A percentile compares a stretch with the other conserved stretches of the same genome.
These are phyloP conservation scores for Ophonus ardosiacus DNA, from an alignment of 2,888 invertebrate genomes.

Conservation along the genomic window DNA sequence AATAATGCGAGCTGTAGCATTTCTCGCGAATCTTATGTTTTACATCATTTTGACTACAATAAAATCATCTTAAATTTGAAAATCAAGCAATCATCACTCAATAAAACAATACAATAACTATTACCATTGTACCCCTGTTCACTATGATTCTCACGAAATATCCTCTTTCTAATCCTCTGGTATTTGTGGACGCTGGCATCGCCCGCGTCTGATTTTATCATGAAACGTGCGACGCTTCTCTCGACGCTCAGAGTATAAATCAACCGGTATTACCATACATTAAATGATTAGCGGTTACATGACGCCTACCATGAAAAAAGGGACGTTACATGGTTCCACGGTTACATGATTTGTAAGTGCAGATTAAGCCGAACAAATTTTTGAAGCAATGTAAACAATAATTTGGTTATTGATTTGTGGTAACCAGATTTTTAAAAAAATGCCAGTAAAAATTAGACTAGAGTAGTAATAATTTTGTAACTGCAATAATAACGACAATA, in stretches of 20 bases:
- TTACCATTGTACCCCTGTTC: neutral
- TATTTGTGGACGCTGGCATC: neutral
- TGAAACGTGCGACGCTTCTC: slow-evolving; percentile 1
- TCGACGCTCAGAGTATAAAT: slow-evolving; percentile 65
- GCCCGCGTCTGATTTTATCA: neutral
- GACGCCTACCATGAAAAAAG: neutral
- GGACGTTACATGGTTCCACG: neutral
- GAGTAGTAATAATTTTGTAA: too few species aligned
- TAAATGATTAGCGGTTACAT: slow-evolving; percentile 65
- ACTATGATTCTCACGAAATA: neutral
- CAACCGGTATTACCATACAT: slow-evolving; percentile 68
- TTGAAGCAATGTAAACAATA: too few species aligned
- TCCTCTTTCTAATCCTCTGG: neutral
- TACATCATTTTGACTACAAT: too few species aligned
- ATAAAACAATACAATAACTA: neutral
- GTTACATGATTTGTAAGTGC: too few species aligned
- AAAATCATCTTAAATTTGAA: too few species aligned
- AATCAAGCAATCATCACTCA: neutral
- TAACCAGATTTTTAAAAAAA: too few species aligned
- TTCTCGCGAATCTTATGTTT: too few species aligned
- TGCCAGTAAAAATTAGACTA: too few species aligned
- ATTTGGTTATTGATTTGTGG: too few species aligned
- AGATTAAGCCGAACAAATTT: too few species aligned
- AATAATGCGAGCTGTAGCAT: too few species aligned
- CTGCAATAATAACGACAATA: too few species aligned